phyloP scores from a whole-genome alignment of 2,888 invertebrate genomes.

The Allacma fusca region DNA sequence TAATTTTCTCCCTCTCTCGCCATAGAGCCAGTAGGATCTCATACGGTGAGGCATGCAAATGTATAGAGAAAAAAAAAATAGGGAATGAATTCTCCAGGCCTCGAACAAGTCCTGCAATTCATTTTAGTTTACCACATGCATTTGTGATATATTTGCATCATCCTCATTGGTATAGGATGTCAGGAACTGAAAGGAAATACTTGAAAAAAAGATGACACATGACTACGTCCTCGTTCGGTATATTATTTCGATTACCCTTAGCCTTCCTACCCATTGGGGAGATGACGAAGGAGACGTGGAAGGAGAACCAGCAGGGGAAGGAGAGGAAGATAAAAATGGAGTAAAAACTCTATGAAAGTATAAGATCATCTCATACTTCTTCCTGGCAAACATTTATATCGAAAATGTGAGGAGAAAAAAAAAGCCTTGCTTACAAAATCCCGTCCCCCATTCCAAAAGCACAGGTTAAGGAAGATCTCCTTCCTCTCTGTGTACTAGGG shows the following conservation, averaged over 20 bases:
- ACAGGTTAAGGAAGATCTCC: not conserved
- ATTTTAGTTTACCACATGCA: not conserved
- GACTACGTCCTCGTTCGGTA: not conserved
- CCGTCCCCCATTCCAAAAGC: not conserved
- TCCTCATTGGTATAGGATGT: not conserved
- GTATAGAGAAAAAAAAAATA: not conserved
- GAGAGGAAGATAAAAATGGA: constrained; percentile 10
- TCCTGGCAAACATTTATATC: not conserved
- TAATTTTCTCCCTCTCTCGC: not conserved
- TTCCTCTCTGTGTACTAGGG: no score
- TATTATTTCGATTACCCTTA: constrained; percentile 1
- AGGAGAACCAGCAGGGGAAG: not conserved
- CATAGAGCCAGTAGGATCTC: no score
- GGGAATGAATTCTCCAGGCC: not conserved
- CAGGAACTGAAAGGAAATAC: not conserved
- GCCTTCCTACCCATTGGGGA: not conserved
- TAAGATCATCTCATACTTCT: not conserved
- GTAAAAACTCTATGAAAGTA: constrained; percentile 2
- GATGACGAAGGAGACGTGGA: not conserved
- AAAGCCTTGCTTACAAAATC: not conserved
- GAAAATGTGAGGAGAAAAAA: not conserved
- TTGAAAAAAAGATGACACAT: not conserved
- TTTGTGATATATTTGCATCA: not conserved
- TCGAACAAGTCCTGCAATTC: not conserved
- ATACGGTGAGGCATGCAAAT: not conserved